These are phyloP conservation scores for Drosophila fulvimacula DNA, from an alignment of 2,888 invertebrate genomes.

Conservation along the genomic window DNA sequence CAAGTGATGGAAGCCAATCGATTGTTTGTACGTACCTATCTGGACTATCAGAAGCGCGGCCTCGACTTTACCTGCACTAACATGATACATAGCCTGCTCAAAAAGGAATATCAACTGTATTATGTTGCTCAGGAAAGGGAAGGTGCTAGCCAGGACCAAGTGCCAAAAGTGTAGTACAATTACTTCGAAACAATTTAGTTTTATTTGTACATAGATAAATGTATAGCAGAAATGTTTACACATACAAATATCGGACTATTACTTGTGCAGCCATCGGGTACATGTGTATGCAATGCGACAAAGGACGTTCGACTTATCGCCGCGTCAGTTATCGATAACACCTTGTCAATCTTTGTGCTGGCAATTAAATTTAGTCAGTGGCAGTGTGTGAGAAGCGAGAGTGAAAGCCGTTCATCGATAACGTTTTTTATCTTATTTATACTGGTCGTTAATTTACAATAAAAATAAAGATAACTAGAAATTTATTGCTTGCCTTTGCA, in stretches of 20 bases:
- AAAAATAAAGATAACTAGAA: conserved; percentile 25
- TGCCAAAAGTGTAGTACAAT: conserved; percentile 29
- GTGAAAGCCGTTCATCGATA: not conserved
- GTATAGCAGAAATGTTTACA: not conserved
- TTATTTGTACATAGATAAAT: conserved; percentile 35
- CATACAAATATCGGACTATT: not conserved
- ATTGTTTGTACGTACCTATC: conserved; percentile 88
- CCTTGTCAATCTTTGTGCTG: too few species aligned
- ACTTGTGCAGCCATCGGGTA: not conserved
- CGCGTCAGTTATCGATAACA: not conserved
- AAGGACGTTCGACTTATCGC: not conserved
- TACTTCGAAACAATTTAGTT: conserved; percentile 3
- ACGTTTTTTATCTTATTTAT: conserved; percentile 17
- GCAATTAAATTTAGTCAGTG: not conserved
- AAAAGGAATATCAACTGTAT: conserved; percentile 82
- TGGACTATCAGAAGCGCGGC: conserved; percentile 88
- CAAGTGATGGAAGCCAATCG: conserved; percentile 90
- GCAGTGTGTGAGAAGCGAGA: not conserved
- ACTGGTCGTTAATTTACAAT: conserved; percentile 36
- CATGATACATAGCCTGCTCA: conserved; percentile 82
- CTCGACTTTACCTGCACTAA: conserved; percentile 87
- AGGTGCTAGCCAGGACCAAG: not conserved
- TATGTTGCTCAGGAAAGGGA: conserved; percentile 67
- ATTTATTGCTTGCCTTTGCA: conserved; percentile 12
- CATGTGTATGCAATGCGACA: not conserved